Conservation (phyloP, 1,140 invertebrate species). For the Trichoplusia ni region DNA sequence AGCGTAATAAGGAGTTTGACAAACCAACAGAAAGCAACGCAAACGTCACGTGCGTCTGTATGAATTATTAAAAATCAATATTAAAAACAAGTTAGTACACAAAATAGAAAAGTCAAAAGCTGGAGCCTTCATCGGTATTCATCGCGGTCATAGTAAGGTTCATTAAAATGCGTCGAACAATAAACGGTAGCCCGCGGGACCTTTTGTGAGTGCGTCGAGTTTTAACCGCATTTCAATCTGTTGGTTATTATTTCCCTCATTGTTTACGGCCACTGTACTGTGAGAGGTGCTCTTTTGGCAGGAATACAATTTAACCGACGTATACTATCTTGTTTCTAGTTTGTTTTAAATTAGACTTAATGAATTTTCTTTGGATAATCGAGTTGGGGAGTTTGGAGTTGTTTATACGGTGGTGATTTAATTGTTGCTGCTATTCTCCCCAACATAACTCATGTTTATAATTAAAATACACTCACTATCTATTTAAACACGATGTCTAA, state of each 20-base stretch:
- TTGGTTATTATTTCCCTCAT: constrained; percentile 57
- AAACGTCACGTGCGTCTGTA: neutral
- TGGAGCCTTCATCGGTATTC: constrained; percentile 63
- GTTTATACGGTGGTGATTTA: too few relatives aligned
- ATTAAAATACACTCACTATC: too few relatives aligned
- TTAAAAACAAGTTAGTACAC: constrained; percentile 11
- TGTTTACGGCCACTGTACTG: constrained; percentile 38
- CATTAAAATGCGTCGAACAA: constrained; percentile 76
- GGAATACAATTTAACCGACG: constrained; percentile 8
- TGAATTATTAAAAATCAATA: constrained; percentile 3
- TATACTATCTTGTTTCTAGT: neutral
- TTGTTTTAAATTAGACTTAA: too few relatives aligned
- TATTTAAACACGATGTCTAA: too few relatives aligned
- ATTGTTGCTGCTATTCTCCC: too few relatives aligned
- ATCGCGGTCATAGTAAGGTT: constrained; percentile 53
- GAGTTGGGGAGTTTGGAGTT: too few relatives aligned
- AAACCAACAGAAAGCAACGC: neutral
- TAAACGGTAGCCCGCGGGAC: constrained; percentile 62
- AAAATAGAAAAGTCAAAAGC: constrained; percentile 27
- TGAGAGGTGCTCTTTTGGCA: constrained; percentile 12
- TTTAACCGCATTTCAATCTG: constrained; percentile 70
- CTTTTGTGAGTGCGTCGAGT: constrained; percentile 55
- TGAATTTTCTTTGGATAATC: too few relatives aligned
- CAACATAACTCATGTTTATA: too few relatives aligned
- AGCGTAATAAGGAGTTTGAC: too few relatives aligned